Percentiles rank a stretch among this genome's conserved stretches.
Evolutionary conservation across 2,888 invertebrate species (phyloP).

Genomic region (Protula sp.): DNA sequence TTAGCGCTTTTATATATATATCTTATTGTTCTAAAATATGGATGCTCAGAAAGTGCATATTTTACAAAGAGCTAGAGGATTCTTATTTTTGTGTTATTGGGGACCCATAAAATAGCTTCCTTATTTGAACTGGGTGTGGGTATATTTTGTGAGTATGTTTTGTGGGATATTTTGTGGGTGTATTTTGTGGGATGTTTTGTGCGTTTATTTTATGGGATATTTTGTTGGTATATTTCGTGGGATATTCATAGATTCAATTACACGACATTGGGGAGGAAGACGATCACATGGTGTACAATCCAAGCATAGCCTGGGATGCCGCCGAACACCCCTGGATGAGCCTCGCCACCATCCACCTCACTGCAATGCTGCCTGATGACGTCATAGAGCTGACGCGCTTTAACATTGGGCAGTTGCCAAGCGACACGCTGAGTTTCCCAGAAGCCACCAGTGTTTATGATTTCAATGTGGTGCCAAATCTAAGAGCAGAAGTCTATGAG

Average conservation of each 20-base stretch:
- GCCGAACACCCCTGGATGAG: slow-evolving; percentile 13
- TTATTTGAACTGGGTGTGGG: too few relatives aligned
- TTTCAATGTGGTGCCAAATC: slow-evolving; percentile 16
- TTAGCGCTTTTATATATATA: too few relatives aligned
- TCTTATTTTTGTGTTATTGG: too few relatives aligned
- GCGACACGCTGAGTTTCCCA: slow-evolving; percentile 1
- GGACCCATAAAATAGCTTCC: too few relatives aligned
- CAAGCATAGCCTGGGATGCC: slow-evolving; percentile 9
- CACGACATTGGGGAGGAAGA: slow-evolving; percentile 6
- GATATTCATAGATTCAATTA: slow-evolving; percentile 10
- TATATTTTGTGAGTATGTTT: too few relatives aligned
- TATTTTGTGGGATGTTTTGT: too few relatives aligned
- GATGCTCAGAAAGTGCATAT: too few relatives aligned
- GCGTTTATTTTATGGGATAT: too few relatives aligned
- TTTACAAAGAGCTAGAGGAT: too few relatives aligned
- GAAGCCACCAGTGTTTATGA: slow-evolving; percentile 4
- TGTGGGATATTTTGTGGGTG: too few relatives aligned
- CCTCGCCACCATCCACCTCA: slow-evolving; percentile 12
- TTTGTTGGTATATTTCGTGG: too few relatives aligned
- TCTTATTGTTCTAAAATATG: too few relatives aligned
- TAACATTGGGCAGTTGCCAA: slow-evolving; percentile 7
- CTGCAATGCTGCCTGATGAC: slow-evolving; percentile 5
- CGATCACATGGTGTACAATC: slow-evolving; percentile 13
- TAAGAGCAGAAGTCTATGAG: slow-evolving; percentile 3
- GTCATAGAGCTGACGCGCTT: slow-evolving; percentile 10